Conservation (phyloP, 2,113 vertebrate genomes). For the Vicugna pacos region DNA sequence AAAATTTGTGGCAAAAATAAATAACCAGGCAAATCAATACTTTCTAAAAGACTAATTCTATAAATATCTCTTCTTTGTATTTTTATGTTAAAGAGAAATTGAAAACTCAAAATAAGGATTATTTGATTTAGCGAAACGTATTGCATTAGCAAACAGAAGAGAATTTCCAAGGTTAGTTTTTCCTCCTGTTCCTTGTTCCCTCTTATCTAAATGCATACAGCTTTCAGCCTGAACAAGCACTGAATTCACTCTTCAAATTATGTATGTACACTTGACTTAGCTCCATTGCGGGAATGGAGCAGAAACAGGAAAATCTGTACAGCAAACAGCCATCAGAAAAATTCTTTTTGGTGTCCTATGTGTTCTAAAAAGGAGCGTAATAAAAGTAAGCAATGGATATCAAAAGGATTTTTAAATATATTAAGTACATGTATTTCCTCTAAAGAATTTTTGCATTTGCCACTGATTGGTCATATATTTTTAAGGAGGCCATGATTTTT, state of each 20-base stretch:
- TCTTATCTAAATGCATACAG: constrained; percentile 53
- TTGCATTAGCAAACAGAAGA: constrained; percentile 38
- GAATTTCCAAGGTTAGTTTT: constrained; percentile 47
- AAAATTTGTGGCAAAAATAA: not conserved
- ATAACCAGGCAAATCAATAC: not conserved
- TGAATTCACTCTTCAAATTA: constrained; percentile 52
- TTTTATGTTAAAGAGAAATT: constrained; percentile 35
- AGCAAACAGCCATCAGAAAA: not conserved
- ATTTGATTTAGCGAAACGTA: constrained; percentile 46
- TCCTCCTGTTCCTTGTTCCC: not conserved
- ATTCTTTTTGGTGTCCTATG: not conserved
- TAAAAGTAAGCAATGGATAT: not conserved
- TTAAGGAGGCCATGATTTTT: not conserved
- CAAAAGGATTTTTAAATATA: not conserved
- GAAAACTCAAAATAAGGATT: not conserved
- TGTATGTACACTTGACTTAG: constrained; percentile 23
- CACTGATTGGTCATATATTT: not conserved
- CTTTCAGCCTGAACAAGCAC: constrained; percentile 46
- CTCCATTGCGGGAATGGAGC: not conserved
- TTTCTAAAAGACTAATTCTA: constrained; percentile 35
- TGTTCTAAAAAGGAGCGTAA: not conserved
- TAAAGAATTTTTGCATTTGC: not conserved
- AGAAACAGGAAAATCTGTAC: constrained; percentile 26
- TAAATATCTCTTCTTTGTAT: not conserved
- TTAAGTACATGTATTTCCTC: not conserved